Conservation (phyloP, 1,140 invertebrate species). For the Caligus rogercresseyi region DNA sequence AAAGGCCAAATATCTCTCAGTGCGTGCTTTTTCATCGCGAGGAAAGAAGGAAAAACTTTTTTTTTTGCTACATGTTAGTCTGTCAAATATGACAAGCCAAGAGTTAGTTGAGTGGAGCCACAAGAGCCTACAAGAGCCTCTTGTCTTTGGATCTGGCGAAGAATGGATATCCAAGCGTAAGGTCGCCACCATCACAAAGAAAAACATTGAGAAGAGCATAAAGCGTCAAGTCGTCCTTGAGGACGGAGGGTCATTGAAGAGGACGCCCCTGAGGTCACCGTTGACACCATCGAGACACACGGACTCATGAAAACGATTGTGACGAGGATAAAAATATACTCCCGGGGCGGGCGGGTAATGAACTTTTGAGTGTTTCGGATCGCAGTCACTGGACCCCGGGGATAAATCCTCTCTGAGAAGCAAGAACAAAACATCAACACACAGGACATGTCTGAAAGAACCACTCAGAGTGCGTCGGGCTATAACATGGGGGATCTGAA, state of each 20-base stretch:
- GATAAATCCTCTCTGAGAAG: conserved; percentile 8
- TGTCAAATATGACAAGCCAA: background rate
- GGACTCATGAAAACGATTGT: conserved; percentile 53
- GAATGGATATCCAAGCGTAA: conserved; percentile 76
- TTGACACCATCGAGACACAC: conserved; percentile 66
- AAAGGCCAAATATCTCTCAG: background rate
- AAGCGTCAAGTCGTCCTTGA: conserved; percentile 70
- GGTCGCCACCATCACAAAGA: conserved; percentile 63
- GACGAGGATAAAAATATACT: conserved; percentile 12
- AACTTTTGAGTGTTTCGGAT: background rate
- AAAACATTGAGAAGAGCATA: conserved; percentile 69
- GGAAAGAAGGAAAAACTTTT: background rate
- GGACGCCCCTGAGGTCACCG: conserved; percentile 68
- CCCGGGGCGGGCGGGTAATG: too few relatives aligned
- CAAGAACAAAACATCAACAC: conserved; percentile 4
- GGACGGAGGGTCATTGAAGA: conserved; percentile 71
- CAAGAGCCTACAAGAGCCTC: background rate
- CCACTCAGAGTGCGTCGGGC: background rate
- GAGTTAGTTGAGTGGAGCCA: background rate
- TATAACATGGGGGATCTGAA: conserved; percentile 12
- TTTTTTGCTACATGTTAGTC: background rate
- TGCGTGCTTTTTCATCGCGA: too few relatives aligned
- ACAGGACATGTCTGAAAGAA: background rate
- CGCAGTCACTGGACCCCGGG: background rate
- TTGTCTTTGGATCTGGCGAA: conserved; percentile 39